phyloP scores from a whole-genome alignment of 1,140 invertebrate genomes.

The Solenopsis fugax region DNA sequence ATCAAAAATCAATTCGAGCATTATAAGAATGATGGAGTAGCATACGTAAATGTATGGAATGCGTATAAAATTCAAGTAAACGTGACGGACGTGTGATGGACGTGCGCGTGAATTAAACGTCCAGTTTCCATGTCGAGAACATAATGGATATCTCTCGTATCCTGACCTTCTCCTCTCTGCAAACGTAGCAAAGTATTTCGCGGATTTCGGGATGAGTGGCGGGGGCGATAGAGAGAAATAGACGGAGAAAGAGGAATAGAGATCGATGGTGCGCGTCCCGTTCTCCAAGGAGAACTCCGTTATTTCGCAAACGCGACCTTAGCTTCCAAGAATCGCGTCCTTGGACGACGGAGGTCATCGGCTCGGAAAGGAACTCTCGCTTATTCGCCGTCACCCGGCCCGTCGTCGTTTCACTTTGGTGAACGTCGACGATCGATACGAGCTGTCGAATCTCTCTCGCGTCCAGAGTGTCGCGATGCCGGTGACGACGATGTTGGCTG shows the following conservation, averaged over 20 bases:
- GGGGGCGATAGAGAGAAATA: conserved; percentile 3
- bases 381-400: conserved; percentile 9
- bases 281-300: conserved; percentile 56
- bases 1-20: not conserved
- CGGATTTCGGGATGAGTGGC: conserved; percentile 11
- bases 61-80: conserved; percentile 1
- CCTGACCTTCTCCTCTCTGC: not conserved
- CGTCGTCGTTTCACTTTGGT: conserved; percentile 58
- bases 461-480: not conserved
- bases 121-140: not conserved
- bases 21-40: not conserved
- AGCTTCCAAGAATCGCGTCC: conserved; percentile 62
- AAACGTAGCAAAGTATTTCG: conserved; percentile 8
- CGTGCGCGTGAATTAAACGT: not conserved
- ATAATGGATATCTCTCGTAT: conserved; percentile 19
- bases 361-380: conserved; percentile 56
- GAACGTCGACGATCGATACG: conserved; percentile 68
- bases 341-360: conserved; percentile 61
- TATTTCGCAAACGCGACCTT: conserved; percentile 53
- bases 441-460: conserved; percentile 44
- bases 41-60: not conserved
- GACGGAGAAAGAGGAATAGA: conserved; percentile 9
- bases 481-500: not conserved
- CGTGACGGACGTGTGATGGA: not conserved
- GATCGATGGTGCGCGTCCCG: conserved; percentile 22